Evolutionary conservation across 2,888 invertebrate species (phyloP).

Genomic region (Drosophila gaucha): DNA sequence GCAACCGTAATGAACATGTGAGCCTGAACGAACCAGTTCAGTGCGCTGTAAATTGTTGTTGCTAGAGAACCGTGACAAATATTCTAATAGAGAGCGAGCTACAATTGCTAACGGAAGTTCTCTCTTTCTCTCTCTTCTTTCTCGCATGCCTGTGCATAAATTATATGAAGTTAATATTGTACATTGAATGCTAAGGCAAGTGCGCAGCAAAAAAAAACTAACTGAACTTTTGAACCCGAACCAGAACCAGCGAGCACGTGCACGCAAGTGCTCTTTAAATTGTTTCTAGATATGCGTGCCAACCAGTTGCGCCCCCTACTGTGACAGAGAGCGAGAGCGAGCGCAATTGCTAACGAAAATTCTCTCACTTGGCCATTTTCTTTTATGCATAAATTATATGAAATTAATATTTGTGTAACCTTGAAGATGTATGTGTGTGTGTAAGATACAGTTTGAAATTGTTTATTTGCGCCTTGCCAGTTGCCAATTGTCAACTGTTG

Average conservation of each 20-base stretch:
- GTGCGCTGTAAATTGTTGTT: constrained; percentile 2
- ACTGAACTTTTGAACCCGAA: constrained; percentile 17
- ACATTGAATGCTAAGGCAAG: constrained; percentile 17
- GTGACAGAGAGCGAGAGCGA: constrained; percentile 7
- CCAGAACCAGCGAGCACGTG: constrained; percentile 27
- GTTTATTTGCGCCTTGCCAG: constrained; percentile 7
- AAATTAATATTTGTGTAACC: constrained; percentile 29
- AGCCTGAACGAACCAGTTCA: constrained; percentile 14
- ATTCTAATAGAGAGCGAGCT: neutral
- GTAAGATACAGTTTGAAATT: constrained; percentile 1
- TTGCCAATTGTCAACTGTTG: constrained; percentile 43
- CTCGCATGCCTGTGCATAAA: neutral
- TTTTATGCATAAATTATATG: constrained; percentile 33
- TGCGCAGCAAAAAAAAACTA: constrained; percentile 33
- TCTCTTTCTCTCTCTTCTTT: neutral
- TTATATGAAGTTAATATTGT: neutral
- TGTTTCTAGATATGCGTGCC: constrained; percentile 14
- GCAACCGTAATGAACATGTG: constrained; percentile 14
- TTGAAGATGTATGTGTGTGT: constrained; percentile 8
- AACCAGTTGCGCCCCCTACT: constrained; percentile 28
- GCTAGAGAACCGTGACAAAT: neutral
- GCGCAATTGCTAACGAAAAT: constrained; percentile 1
- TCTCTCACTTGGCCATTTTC: constrained; percentile 18
- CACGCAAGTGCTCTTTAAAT: constrained; percentile 14
- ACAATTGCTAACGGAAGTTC: neutral